A percentile compares a stretch with the other conserved stretches of the same genome.
These are phyloP conservation scores for Salvelinus namaycush DNA, from an alignment of 2,113 vertebrate genomes.

Conservation along the genomic window DNA sequence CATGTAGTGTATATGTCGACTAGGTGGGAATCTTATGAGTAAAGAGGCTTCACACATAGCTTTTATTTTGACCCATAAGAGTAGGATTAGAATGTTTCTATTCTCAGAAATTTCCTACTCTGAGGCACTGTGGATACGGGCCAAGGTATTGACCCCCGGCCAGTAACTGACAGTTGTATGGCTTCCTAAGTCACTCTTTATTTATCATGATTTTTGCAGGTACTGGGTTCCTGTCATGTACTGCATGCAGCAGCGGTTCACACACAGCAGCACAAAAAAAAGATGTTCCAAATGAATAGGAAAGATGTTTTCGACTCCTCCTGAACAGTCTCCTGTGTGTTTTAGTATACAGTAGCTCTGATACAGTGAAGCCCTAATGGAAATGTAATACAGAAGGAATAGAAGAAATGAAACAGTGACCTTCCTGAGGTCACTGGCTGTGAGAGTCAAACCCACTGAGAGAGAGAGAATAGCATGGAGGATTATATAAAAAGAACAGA, in stretches of 20 bases:
- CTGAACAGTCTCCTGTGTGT: conserved; percentile 32
- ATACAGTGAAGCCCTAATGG: not conserved
- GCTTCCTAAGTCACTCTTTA: conserved; percentile 11
- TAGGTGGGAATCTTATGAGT: no score
- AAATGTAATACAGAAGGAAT: not conserved
- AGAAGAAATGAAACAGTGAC: not conserved
- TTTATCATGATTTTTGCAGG: not conserved
- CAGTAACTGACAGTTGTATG: not conserved
- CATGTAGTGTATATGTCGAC: no score
- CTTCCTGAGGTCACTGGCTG: not conserved
- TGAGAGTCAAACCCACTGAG: not conserved
- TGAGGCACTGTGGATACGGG: no score
- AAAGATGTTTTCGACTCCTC: conserved; percentile 47
- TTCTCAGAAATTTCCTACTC: no score
- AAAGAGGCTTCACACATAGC: no score
- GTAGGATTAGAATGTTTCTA: no score
- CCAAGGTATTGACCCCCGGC: no score
- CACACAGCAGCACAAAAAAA: no score
- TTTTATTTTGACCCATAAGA: no score
- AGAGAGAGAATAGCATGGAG: conserved; percentile 5
- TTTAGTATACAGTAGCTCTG: not conserved
- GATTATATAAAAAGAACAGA: conserved; percentile 9
- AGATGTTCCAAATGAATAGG: no score
- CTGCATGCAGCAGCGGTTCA: not conserved
- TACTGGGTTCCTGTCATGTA: not conserved